Evolutionary conservation across 35 echinoderm and acorn worm genomes (phyloP).

Genomic region (Strongylocentrotus purpuratus): DNA sequence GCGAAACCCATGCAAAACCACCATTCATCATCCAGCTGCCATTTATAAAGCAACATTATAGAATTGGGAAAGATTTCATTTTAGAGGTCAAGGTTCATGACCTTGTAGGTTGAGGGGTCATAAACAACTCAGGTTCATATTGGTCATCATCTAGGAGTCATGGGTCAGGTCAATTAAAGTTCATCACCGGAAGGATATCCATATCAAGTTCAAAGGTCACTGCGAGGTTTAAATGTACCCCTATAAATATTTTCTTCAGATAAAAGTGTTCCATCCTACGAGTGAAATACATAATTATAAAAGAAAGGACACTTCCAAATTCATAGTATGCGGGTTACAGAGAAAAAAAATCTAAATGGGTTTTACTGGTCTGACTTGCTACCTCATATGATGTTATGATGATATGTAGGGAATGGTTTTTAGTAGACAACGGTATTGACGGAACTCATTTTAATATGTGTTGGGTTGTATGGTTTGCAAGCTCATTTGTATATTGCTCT

Average conservation of each 20-base stretch:
- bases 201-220: neutral
- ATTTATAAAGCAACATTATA: neutral
- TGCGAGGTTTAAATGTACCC: no score
- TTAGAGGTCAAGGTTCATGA: neutral
- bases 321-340: no score
- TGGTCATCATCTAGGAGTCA: neutral
- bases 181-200: neutral
- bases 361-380: no score
- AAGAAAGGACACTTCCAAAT: no score
- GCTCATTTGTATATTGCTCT: neutral
- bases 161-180: neutral
- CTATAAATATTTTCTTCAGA: no score
- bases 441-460: neutral
- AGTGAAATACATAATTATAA: neutral
- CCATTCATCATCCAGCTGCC: neutral
- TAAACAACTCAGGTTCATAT: neutral
- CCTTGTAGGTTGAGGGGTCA: neutral
- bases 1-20: neutral
- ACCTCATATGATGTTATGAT: neutral
- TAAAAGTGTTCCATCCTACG: no score
- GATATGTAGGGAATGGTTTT: neutral
- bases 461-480: neutral
- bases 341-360: no score
- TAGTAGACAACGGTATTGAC: neutral
- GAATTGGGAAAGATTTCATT: neutral